phyloP scores from a whole-genome alignment of 1,140 invertebrate species.

The Olivierus martensii region DNA sequence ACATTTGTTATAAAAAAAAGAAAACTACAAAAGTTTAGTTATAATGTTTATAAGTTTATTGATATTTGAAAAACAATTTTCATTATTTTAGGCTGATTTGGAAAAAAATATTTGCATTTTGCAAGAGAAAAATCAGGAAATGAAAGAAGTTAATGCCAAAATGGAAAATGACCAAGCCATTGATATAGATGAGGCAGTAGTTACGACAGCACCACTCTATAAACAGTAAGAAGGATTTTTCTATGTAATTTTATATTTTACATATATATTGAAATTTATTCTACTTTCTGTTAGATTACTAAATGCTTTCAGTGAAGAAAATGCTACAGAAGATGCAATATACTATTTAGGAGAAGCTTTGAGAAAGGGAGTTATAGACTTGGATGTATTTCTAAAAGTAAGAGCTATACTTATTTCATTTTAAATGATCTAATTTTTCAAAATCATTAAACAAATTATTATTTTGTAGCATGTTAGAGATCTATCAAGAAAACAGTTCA shows the following conservation, averaged over 20 bases:
- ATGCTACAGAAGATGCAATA: conserved; percentile 94
- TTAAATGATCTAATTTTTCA: not conserved
- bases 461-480: conserved; percentile 66
- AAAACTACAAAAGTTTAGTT: too few species aligned
- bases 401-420: not conserved
- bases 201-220: conserved; percentile 88
- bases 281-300: conserved; percentile 54
- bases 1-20: too few species aligned
- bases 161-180: conserved; percentile 52
- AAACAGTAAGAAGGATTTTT: conserved; percentile 53
- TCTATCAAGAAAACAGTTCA: conserved; percentile 89
- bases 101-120: conserved; percentile 70
- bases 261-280: not conserved
- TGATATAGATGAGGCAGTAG: conserved; percentile 92
- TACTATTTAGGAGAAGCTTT: conserved; percentile 97
- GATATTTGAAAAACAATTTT: too few species aligned
- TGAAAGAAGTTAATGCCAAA: conserved; percentile 63
- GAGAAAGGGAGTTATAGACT: conserved; percentile 77
- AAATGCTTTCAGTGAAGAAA: conserved; percentile 93
- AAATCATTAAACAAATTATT: conserved; percentile 1
- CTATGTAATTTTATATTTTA: too few species aligned
- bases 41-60: too few species aligned
- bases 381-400: conserved; percentile 85
- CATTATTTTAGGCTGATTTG: too few species aligned
- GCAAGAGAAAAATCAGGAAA: conserved; percentile 70